Conservation (phyloP, 2,113 vertebrate genomes). For the Tautogolabrus adspersus region DNA sequence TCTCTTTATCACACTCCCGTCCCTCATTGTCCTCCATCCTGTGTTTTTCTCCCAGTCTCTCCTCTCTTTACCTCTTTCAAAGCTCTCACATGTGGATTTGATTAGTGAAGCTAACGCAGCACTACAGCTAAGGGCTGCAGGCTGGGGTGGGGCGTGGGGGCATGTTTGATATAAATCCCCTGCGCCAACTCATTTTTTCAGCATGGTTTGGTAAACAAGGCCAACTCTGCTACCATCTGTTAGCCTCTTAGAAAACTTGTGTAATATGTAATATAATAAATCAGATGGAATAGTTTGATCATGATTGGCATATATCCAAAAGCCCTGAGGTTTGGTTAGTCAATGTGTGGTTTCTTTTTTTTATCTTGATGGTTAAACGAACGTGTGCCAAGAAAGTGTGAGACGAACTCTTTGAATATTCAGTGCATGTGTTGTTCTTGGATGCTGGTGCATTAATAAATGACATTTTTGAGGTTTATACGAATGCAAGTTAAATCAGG, state of each 20-base stretch:
- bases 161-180: conserved; percentile 55
- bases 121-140: conserved; percentile 52
- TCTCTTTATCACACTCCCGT: conserved; percentile 59
- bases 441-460: conserved; percentile 3
- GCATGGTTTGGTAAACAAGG: conserved; percentile 49
- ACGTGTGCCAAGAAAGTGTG: conserved; percentile 2
- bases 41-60: conserved; percentile 36
- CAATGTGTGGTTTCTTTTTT: neutral
- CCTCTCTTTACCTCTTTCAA: conserved; percentile 44
- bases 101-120: conserved; percentile 73
- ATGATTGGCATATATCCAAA: conserved; percentile 1
- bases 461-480: neutral
- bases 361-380: neutral
- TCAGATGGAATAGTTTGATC: conserved; percentile 6
- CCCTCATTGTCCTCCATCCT: conserved; percentile 44
- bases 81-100: conserved; percentile 73
- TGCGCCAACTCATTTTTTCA: conserved; percentile 43
- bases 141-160: conserved; percentile 43
- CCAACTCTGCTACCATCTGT: conserved; percentile 14
- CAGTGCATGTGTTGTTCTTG: conserved; percentile 6
- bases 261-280: neutral
- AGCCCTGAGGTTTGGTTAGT: neutral
- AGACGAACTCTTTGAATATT: conserved; percentile 11
- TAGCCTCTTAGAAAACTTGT: neutral
- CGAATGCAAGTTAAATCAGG: neutral